Evolutionary conservation across 2,797 vertebrate species (phyloP).

Genomic region (Ctenopoma kingsleyae): DNA sequence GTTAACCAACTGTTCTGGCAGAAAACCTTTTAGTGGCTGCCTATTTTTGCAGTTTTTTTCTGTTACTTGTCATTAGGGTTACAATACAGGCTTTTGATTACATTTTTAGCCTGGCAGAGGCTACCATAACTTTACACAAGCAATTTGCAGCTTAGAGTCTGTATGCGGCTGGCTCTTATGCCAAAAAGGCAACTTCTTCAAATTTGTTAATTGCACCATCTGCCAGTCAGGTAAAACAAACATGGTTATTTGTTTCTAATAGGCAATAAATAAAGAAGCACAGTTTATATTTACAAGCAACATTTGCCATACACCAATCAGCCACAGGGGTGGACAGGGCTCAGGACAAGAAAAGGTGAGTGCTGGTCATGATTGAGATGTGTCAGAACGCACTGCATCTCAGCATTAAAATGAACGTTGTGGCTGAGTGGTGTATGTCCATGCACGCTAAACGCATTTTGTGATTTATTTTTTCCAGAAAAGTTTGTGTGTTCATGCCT

Average conservation of each 20-base stretch:
- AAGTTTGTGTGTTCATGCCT: conserved; percentile 6
- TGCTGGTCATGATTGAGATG: no score
- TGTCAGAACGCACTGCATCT: no score
- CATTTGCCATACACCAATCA: neutral
- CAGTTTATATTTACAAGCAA: conserved; percentile 5
- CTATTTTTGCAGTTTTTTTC: conserved; percentile 26
- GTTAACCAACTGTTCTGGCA: conserved; percentile 34
- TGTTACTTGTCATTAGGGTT: conserved; percentile 30
- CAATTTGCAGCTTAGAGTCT: conserved; percentile 5
- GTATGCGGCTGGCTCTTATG: neutral
- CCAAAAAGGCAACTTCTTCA: conserved; percentile 2
- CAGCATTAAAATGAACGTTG: no score
- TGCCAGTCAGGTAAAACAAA: conserved; percentile 1
- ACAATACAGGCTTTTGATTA: conserved; percentile 22
- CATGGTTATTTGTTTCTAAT: neutral
- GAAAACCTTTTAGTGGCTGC: conserved; percentile 12
- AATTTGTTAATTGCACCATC: neutral
- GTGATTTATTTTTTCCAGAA: neutral
- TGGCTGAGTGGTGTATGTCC: neutral
- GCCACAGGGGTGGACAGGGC: no score
- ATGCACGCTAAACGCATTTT: neutral
- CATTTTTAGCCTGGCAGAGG: conserved; percentile 15
- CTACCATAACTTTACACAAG: conserved; percentile 27
- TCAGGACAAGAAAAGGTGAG: no score
- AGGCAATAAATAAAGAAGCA: neutral